Conservation (phyloP, 2,797 vertebrate genomes). For the Clarias fuscus region DNA sequence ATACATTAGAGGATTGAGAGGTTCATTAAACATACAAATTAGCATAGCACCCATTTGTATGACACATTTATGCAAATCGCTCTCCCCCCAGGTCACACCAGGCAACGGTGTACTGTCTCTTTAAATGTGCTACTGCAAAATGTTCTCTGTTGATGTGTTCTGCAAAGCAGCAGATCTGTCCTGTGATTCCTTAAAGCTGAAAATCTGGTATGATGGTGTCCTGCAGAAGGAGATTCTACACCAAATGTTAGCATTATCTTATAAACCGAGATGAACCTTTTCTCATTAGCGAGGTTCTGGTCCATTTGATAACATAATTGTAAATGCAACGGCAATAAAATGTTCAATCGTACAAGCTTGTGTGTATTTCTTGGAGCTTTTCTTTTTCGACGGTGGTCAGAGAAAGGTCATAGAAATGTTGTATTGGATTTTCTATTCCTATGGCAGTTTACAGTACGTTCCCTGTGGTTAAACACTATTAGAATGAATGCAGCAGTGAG, state of each 20-base stretch:
- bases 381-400: neutral
- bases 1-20: neutral
- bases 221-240: conserved; percentile 1
- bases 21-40: neutral
- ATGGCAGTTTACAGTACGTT: neutral
- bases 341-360: neutral
- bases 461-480: neutral
- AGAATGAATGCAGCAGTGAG: neutral
- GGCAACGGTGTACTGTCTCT: conserved; percentile 69
- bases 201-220: conserved; percentile 31
- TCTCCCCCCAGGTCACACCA: conserved; percentile 47
- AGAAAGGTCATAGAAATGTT: neutral
- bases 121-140: conserved; percentile 75
- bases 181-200: conserved; percentile 47
- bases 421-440: neutral
- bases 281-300: conserved; percentile 1
- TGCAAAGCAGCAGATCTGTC: conserved; percentile 70
- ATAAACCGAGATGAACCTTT: conserved; percentile 2
- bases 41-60: conserved; percentile 11
- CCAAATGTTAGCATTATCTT: conserved; percentile 23
- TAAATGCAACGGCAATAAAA: conserved; percentile 19
- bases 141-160: conserved; percentile 76
- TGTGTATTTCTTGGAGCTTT: neutral
- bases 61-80: conserved; percentile 51
- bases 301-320: neutral